These are phyloP conservation scores for Troglohyphantes excavatus DNA, from an alignment of 2,888 invertebrate species.

Conservation along the genomic window DNA sequence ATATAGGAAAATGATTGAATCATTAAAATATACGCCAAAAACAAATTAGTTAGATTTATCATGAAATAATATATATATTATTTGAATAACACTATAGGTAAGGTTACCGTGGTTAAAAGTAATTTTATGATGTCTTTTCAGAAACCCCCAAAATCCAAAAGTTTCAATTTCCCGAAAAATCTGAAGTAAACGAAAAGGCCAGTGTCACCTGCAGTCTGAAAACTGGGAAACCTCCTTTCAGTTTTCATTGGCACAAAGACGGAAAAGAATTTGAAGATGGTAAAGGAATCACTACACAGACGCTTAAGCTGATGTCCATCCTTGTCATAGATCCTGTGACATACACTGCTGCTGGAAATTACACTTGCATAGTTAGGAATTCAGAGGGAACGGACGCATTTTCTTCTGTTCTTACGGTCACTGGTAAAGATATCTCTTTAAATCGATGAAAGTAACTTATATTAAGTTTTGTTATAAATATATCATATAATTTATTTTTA, in stretches of 20 bases:
- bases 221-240: slow-evolving; percentile 46
- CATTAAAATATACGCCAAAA: too few species aligned
- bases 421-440: slow-evolving; percentile 72
- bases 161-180: slow-evolving; percentile 62
- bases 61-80: too few species aligned
- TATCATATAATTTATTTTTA: background rate
- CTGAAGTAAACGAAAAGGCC: slow-evolving; percentile 42
- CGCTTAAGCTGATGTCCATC: background rate
- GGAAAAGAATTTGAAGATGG: slow-evolving; percentile 6
- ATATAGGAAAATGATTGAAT: too few species aligned
- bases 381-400: slow-evolving; percentile 30
- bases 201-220: slow-evolving; percentile 36
- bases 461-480: too few species aligned
- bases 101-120: background rate
- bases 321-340: slow-evolving; percentile 58
- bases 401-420: slow-evolving; percentile 64
- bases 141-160: slow-evolving; percentile 58
- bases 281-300: background rate
- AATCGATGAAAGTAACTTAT: too few species aligned
- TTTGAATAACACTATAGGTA: too few species aligned
- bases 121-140: background rate
- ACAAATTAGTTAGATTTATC: too few species aligned
- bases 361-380: slow-evolving; percentile 58
- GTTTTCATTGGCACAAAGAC: slow-evolving; percentile 59
- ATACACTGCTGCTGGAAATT: slow-evolving; percentile 47